A percentile compares a stretch with the other conserved stretches of the same genome.
These are phyloP conservation scores for Otus sunia DNA, from an alignment of 2,113 vertebrate genomes.

Conservation along the genomic window DNA sequence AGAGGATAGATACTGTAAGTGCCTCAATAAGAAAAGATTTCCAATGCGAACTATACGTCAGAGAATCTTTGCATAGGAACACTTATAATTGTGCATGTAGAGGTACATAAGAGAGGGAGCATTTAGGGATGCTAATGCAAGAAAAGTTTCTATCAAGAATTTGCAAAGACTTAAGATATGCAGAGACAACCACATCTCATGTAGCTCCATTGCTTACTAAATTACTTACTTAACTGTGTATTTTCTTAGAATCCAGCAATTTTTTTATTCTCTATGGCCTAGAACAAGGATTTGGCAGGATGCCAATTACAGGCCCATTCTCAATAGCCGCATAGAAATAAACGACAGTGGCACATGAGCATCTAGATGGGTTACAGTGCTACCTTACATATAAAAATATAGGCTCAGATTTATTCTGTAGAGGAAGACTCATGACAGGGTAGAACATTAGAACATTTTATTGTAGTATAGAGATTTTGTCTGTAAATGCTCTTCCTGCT, in stretches of 20 bases:
- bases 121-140: not conserved
- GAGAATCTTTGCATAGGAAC: not conserved
- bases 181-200: not conserved
- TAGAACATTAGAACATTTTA: not conserved
- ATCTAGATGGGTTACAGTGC: not conserved
- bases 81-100: not conserved
- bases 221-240: not conserved
- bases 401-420: not conserved
- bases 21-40: not conserved
- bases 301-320: not conserved
- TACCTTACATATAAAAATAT: not conserved
- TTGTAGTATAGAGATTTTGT: not conserved
- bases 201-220: not conserved
- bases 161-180: not conserved
- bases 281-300: not conserved
- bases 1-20: not conserved
- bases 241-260: not conserved
- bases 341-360: not conserved
- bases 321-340: not conserved
- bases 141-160: not conserved
- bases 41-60: rapidly evolving
- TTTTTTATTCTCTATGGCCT: not conserved
- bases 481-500: not conserved
- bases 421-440: not conserved
- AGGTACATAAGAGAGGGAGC: not conserved